Evolutionary conservation across 2,888 invertebrate genomes (phyloP), one percentile per base, ranked within the genome.

Genomic region (Linnaemya tessellans): DNA sequence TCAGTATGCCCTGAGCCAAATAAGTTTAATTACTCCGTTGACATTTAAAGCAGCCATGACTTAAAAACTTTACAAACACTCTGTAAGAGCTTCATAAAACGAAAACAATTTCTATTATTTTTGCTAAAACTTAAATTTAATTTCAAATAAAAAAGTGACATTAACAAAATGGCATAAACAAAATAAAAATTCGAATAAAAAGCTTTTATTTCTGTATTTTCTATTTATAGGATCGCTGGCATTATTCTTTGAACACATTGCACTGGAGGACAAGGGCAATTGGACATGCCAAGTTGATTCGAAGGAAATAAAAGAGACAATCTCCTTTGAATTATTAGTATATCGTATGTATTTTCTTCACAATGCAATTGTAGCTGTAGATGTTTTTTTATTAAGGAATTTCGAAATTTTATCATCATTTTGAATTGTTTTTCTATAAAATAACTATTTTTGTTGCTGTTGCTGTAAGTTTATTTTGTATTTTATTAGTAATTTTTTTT

Each of bases 201-300:
- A 41, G 10, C 10, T 56, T 73, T 65, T 35, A 56, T 58, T 49
- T 38, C 7, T n/a, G 30, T 54, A 5, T 54, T 67, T 51, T 20
- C 20, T 30, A 4, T 60, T 68, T 62, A 13, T 78, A 90, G 93
- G 91, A 62, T 90, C 92, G 58, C 88, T 91, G 85, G 93, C 93
- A 8, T 89, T 94, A 67, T 92, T 94, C 62, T 93, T 94, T 84
- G 93, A 93, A 87, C 93, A 92, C 88, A 93, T 93, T 88, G 89
- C 90, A 80, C 87, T 91, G 87, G 90, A 91, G 80, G 94, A 94
- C 88, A 92, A 91, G 87, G 94, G 94, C 51, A 92, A 91, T 77
- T 94, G 94, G 92, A 92, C 93, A 22, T 94, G 94, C 89, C 91
- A 91, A 71, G 91, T 92, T 43, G 91, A 25, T 87, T 87, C 70